These are phyloP conservation scores for Polyommatus icarus DNA, from an alignment of 2,888 invertebrate genomes.

Conservation along the genomic window DNA sequence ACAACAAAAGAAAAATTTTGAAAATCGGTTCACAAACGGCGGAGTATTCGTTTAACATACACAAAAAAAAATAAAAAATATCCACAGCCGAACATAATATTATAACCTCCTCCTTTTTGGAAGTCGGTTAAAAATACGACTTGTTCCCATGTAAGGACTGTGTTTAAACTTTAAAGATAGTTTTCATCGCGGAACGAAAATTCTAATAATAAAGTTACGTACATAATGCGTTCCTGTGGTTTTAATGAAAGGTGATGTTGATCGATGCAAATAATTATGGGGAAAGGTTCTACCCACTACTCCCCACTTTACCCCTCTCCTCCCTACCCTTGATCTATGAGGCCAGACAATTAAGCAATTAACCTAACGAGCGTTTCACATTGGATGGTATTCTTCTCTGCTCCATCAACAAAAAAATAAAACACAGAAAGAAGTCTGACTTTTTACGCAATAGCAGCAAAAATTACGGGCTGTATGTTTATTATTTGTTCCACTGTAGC, in stretches of 20 bases:
- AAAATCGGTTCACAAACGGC: too few species aligned
- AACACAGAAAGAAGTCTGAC: not conserved
- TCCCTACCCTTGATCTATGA: not conserved
- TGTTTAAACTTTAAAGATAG: too few species aligned
- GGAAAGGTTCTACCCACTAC: not conserved
- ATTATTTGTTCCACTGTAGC: too few species aligned
- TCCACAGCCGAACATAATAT: too few species aligned
- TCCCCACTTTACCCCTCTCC: not conserved
- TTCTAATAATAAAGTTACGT: not conserved
- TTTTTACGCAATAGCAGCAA: not conserved
- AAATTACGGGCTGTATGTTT: not conserved
- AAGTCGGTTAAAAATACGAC: too few species aligned
- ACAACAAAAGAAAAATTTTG: too few species aligned
- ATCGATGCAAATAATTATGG: slow-evolving; percentile 19
- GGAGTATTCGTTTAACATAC: too few species aligned
- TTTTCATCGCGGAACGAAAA: not conserved
- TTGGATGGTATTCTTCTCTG: not conserved
- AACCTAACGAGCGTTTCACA: slow-evolving; percentile 1
- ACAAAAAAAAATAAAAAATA: too few species aligned
- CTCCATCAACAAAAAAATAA: not conserved
- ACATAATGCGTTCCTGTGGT: too few species aligned
- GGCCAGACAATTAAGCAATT: slow-evolving; percentile 10
- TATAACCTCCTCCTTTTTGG: too few species aligned
- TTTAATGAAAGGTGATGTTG: slow-evolving; percentile 2
- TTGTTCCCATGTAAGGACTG: too few species aligned